These are phyloP conservation scores for Aythya baeri DNA, from an alignment of 2,113 vertebrate species.

Conservation along the genomic window DNA sequence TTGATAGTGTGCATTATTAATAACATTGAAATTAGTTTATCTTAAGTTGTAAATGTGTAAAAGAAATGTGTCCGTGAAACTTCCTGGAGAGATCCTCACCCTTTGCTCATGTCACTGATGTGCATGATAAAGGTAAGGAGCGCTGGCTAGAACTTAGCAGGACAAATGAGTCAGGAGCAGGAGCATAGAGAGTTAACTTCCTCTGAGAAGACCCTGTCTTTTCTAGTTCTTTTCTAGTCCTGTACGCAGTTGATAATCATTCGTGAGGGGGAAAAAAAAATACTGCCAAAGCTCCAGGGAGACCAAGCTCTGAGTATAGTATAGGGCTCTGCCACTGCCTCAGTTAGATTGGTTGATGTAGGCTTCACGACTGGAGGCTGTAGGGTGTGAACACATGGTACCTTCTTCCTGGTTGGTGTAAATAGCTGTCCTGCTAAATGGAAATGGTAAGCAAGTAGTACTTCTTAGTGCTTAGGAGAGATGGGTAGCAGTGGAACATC, in stretches of 20 bases:
- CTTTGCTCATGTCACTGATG: background rate
- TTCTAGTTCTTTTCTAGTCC: background rate
- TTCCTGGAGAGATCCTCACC: background rate
- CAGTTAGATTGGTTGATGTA: background rate
- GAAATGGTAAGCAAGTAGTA: background rate
- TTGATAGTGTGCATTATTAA: background rate
- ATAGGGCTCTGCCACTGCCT: background rate
- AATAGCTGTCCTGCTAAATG: background rate
- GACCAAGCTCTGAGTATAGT: background rate
- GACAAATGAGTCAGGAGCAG: background rate
- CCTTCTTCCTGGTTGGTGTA: background rate
- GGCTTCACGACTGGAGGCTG: background rate
- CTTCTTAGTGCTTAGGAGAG: background rate
- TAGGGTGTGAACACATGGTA: background rate
- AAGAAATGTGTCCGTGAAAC: background rate
- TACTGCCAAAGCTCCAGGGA: background rate
- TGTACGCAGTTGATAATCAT: background rate
- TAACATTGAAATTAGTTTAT: background rate
- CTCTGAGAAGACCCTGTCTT: background rate
- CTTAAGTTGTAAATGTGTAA: background rate
- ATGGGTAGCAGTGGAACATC: background rate
- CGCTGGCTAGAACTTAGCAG: background rate
- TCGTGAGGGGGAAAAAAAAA: background rate
- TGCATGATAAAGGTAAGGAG: background rate
- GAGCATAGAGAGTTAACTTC: background rate